Base-by-base conservation (phyloP, 2,888 invertebrate genomes). In the Furcula furcula region DNA sequence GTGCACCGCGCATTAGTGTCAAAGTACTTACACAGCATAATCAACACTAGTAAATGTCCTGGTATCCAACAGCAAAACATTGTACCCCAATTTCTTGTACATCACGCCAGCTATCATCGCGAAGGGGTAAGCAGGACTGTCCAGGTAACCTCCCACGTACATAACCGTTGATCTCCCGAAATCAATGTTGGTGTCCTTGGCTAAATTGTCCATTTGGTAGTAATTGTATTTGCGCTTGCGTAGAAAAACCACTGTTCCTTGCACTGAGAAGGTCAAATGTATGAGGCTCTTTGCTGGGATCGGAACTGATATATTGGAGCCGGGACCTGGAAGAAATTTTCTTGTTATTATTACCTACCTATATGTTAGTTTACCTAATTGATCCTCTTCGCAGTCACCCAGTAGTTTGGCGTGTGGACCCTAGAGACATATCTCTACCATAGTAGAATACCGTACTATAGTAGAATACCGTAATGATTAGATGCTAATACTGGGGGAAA, bases 131-230 rank as follows among this genome's bases (percentile, higher is more conserved):
- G 28, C 52, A 0, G 78, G 72, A 5, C 67, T 74, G 18, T 84
- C 84, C 46, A 79, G 16, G 31, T 56, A 86, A 0, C 85, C 85
- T 0, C 76, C 76, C 0, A 76, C 65, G 23, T 73, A 85, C 16
- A 86, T 2, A 7, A 76, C 2, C 0, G 80, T 83, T 31, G 62
- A 74, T 36, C 61, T 78, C 1, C 34, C 60, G 31, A 64, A 73
- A 48, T 73, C 61, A 3, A 84, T 32, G 1, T 33, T 13, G 0
- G 55, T 38, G 20, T 78, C 70, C 13, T 60, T 64, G 0, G 63
- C 63, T 0, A 85, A 34, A 1, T 65, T 39, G 9, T 51, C 57
- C 44, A 70, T 68, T 41, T 81, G 65, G 30, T 54, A 75, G 46
- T 79, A 84, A 23, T 59, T 72, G 55, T 81, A 83, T n/a, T 38